phyloP scores from a whole-genome alignment of 2,113 vertebrate species.

The Petromus typicus region DNA sequence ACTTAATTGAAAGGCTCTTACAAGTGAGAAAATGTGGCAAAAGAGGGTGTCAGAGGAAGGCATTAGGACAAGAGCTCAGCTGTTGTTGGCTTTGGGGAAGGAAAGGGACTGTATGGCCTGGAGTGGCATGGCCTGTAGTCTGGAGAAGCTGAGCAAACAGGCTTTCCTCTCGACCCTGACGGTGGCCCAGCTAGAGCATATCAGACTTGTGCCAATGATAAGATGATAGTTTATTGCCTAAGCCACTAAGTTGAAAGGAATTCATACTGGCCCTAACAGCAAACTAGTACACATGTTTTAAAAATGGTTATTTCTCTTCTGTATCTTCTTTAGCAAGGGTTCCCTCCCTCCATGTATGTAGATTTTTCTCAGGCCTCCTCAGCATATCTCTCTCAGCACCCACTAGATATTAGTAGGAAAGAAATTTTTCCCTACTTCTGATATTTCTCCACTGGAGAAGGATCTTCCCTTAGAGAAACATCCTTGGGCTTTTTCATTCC shows the following conservation, averaged over 20 bases:
- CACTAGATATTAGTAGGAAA: not conserved
- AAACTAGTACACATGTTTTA: not conserved
- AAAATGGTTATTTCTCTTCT: not conserved
- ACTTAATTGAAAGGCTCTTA: not conserved
- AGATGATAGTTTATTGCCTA: not conserved
- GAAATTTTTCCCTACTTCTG: not conserved
- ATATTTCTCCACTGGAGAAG: not conserved
- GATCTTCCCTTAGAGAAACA: not conserved
- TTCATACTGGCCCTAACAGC: not conserved
- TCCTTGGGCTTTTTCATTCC: not conserved
- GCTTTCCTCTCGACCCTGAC: not conserved
- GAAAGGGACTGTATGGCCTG: rapidly evolving
- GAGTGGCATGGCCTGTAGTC: not conserved
- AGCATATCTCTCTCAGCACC: not conserved
- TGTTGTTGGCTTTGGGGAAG: not conserved
- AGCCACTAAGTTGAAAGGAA: not conserved
- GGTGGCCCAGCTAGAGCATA: not conserved
- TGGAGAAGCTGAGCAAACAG: not conserved
- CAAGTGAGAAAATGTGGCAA: not conserved
- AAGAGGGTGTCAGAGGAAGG: not conserved
- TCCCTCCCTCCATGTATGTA: not conserved
- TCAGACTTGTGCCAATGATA: not conserved
- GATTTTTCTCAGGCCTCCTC: not conserved
- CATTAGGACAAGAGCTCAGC: not conserved
- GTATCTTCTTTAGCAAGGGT: not conserved